A percentile compares a stretch with the other conserved stretches of the same genome.
Evolutionary conservation across 2,888 invertebrate species (phyloP).

Genomic region (Drosophila infuscata): DNA sequence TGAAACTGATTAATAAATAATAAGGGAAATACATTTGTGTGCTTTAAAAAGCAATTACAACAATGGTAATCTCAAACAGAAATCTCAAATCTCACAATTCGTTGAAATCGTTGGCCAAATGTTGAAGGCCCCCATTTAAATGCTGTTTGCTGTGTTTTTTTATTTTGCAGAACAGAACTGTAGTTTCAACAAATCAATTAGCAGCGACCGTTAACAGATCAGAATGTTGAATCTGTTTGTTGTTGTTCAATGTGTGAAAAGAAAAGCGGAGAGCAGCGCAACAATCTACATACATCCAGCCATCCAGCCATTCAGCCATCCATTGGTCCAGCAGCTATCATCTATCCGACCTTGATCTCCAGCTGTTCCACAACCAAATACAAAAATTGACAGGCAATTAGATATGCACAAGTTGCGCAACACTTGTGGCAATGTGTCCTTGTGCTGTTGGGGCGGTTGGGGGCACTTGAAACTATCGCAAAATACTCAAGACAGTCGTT

Average conservation of each 20-base stretch:
- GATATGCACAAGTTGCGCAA: constrained; percentile 19
- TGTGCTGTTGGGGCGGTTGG: constrained; percentile 2
- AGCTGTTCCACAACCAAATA: constrained; percentile 5
- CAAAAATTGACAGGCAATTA: constrained; percentile 12
- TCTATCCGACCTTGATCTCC: constrained; percentile 29
- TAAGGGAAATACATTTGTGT: constrained; percentile 3
- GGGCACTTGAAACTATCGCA: constrained; percentile 14
- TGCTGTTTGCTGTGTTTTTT: background rate
- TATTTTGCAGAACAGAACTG: background rate
- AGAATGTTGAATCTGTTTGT: constrained; percentile 2
- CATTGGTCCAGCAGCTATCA: background rate
- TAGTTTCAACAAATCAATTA: constrained; percentile 41
- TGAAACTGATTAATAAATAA: constrained; percentile 26
- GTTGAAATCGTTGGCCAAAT: constrained; percentile 9
- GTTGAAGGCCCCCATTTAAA: constrained; percentile 3
- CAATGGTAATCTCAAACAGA: constrained; percentile 4
- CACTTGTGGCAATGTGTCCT: constrained; percentile 1
- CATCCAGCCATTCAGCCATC: background rate
- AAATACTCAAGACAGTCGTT: background rate
- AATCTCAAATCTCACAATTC: constrained; percentile 3
- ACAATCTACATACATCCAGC: background rate
- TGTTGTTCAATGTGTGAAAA: constrained; percentile 22
- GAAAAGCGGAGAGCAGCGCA: too few species aligned
- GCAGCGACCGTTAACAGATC: constrained; percentile 34
- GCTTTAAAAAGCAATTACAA: constrained; percentile 31